A percentile compares a stretch with the other conserved stretches of the same genome.
Conservation (phyloP, 2,113 vertebrate genomes). For the Sinocyclocheilus maitianheensis region DNA sequence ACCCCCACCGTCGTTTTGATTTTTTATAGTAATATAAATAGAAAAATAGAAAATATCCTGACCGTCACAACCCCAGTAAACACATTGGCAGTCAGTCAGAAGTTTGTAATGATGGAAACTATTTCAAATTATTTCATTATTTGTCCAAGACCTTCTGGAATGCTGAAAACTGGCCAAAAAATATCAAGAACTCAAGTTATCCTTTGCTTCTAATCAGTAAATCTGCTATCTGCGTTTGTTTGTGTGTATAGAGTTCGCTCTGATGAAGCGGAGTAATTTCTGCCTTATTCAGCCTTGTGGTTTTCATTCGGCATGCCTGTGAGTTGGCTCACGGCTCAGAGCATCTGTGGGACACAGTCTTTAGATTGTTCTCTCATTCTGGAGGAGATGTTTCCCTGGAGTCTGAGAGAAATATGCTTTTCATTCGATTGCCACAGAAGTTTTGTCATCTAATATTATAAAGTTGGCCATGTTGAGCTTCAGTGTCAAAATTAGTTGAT, state of each 20-base stretch:
- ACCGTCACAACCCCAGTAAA: too few relatives aligned
- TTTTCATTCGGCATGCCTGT: background rate
- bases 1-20: too few relatives aligned
- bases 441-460: slow-evolving; percentile 12
- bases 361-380: slow-evolving; percentile 4
- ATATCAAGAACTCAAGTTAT: slow-evolving; percentile 18
- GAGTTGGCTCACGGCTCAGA: background rate
- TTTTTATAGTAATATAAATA: too few relatives aligned
- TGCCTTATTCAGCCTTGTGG: slow-evolving; percentile 8
- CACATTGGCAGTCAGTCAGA: background rate
- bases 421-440: slow-evolving; percentile 1
- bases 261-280: slow-evolving; percentile 11
- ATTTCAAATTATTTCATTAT: background rate
- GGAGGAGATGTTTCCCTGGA: slow-evolving; percentile 4
- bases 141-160: slow-evolving; percentile 28
- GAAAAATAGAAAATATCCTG: too few relatives aligned
- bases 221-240: slow-evolving; percentile 17
- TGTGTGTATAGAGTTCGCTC: background rate
- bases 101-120: slow-evolving; percentile 23
- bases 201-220: slow-evolving; percentile 60
- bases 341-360: slow-evolving; percentile 18
- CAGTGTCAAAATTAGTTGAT: background rate
- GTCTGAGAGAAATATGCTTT: slow-evolving; percentile 7
- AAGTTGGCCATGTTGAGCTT: too few relatives aligned
- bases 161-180: slow-evolving; percentile 65